Evolutionary conservation across 1,140 invertebrate genomes (phyloP).

Genomic region (Drosophila kanapiae): DNA sequence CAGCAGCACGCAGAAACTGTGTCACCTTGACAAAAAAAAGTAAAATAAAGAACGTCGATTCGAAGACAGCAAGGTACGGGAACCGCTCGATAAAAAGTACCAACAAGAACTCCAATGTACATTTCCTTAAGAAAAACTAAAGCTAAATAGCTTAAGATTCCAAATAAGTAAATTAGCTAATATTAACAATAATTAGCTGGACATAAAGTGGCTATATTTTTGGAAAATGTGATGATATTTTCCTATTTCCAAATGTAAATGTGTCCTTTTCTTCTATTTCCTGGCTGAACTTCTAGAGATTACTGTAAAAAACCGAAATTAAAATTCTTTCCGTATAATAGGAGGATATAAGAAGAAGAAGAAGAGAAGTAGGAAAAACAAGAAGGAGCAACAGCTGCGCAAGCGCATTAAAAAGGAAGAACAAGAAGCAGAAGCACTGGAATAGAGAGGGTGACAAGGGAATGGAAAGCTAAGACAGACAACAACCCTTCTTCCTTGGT

Average conservation of each 20-base stretch:
- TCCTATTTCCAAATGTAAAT: too few relatives aligned
- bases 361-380: constrained; percentile 26
- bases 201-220: too few relatives aligned
- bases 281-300: too few relatives aligned
- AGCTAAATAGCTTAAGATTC: background rate
- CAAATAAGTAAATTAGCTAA: background rate
- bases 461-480: constrained; percentile 46
- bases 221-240: too few relatives aligned
- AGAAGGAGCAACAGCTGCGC: constrained; percentile 67
- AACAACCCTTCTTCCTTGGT: constrained; percentile 59
- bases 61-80: constrained; percentile 17
- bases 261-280: too few relatives aligned
- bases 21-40: constrained; percentile 56
- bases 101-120: background rate
- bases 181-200: background rate
- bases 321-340: constrained; percentile 54
- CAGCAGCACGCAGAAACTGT: constrained; percentile 55
- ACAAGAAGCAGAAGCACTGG: constrained; percentile 26
- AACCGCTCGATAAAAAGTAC: background rate
- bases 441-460: constrained; percentile 12
- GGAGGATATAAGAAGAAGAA: constrained; percentile 19
- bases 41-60: constrained; percentile 28
- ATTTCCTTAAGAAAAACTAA: too few relatives aligned
- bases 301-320: too few relatives aligned
- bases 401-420: constrained; percentile 44